Percentiles rank a stretch among this genome's conserved stretches.
Conservation (phyloP, 2,797 vertebrate genomes). For the Diplodus puntazzo region DNA sequence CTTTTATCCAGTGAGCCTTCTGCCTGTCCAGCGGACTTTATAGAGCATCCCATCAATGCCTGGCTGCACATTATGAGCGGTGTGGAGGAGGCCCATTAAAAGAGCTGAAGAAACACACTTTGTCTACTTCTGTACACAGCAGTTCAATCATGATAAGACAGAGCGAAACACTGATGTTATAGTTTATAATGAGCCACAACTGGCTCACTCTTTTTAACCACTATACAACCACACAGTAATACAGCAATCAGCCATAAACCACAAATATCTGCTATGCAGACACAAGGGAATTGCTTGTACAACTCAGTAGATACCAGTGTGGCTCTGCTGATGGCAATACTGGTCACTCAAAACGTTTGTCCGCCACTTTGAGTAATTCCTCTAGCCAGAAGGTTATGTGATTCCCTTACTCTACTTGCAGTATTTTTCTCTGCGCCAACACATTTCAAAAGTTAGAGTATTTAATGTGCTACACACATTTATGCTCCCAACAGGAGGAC, state of each 20-base stretch:
- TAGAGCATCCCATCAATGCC: conserved; percentile 61
- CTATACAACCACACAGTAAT: background rate
- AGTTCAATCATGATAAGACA: conserved; percentile 56
- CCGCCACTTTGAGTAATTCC: background rate
- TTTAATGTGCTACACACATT: background rate
- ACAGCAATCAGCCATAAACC: conserved; percentile 2
- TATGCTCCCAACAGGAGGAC: background rate
- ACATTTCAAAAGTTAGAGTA: background rate
- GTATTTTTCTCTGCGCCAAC: background rate
- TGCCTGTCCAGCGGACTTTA: conserved; percentile 75
- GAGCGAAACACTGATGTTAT: conserved; percentile 38
- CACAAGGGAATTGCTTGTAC: background rate
- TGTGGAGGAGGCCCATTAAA: conserved; percentile 69
- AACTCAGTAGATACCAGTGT: background rate
- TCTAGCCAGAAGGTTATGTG: background rate
- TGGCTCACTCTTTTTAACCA: conserved; percentile 11
- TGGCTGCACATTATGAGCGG: conserved; percentile 77
- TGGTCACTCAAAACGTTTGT: background rate
- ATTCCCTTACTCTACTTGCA: background rate
- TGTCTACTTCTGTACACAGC: conserved; percentile 33
- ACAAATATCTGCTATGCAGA: conserved; percentile 14
- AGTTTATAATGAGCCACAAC: conserved; percentile 49
- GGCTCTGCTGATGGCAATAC: background rate
- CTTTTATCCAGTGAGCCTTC: conserved; percentile 65
- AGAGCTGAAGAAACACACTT: conserved; percentile 50